phyloP scores from a whole-genome alignment of 2,888 invertebrate genomes.

The Xylota sylvarum region DNA sequence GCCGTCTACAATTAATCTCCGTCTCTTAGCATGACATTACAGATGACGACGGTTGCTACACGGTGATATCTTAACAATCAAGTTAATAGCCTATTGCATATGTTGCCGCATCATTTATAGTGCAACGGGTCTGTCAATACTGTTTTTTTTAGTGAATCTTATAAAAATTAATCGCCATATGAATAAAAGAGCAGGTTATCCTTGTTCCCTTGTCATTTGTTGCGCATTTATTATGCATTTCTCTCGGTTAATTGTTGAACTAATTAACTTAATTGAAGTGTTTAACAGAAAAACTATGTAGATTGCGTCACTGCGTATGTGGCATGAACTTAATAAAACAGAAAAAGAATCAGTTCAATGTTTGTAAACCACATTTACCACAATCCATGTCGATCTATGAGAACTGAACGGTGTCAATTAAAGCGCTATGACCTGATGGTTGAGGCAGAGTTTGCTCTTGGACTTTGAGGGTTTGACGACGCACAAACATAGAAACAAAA shows the following conservation, averaged over 20 bases:
- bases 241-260: slow-evolving; percentile 25
- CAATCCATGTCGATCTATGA: slow-evolving; percentile 65
- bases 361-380: slow-evolving; percentile 68
- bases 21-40: slow-evolving; percentile 41
- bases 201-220: background rate
- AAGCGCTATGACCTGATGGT: slow-evolving; percentile 38
- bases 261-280: slow-evolving; percentile 60
- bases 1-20: slow-evolving; percentile 45
- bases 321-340: slow-evolving; percentile 46
- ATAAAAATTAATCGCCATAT: background rate
- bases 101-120: slow-evolving; percentile 27
- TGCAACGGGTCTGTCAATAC: slow-evolving; percentile 17
- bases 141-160: background rate
- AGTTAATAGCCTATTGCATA: slow-evolving; percentile 55
- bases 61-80: slow-evolving; percentile 42
- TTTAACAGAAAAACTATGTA: background rate
- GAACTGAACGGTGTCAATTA: slow-evolving; percentile 54
- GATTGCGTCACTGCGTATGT: slow-evolving; percentile 8
- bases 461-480: slow-evolving; percentile 66
- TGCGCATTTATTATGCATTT: background rate
- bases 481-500: background rate
- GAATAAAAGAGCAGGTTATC: slow-evolving; percentile 12
- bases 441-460: slow-evolving; percentile 68
- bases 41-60: slow-evolving; percentile 44
- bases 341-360: slow-evolving; percentile 67